Conservation (phyloP, 2,888 invertebrate genomes). For the Allacma fusca region DNA sequence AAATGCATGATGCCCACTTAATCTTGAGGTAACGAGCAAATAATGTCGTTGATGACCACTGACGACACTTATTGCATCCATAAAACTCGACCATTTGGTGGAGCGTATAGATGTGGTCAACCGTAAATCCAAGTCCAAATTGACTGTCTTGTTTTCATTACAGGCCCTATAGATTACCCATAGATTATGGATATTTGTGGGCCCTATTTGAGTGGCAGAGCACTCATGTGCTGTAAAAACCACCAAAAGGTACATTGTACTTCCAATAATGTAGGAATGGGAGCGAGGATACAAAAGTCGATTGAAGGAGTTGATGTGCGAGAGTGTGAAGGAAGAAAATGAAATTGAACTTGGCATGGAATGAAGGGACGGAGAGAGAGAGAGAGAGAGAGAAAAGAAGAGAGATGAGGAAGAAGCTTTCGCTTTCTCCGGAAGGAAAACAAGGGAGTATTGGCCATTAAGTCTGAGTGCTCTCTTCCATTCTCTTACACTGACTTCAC, state of each 20-base stretch:
- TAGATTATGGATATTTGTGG: too few relatives aligned
- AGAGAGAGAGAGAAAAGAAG: conserved; percentile 10
- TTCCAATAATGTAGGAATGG: background rate
- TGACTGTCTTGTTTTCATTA: too few relatives aligned
- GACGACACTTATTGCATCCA: conserved; percentile 33
- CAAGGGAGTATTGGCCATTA: conserved; percentile 39
- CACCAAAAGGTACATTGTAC: too few relatives aligned
- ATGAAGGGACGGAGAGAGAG: background rate
- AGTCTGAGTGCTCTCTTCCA: conserved; percentile 28
- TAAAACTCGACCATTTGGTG: background rate
- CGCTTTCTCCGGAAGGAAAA: conserved; percentile 41
- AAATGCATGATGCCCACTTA: conserved; percentile 6
- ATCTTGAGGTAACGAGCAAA: conserved; percentile 26
- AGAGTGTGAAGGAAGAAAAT: background rate
- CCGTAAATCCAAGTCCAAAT: background rate
- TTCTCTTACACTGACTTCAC: background rate
- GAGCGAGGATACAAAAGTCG: background rate
- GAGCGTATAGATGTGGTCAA: background rate
- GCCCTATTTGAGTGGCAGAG: too few relatives aligned
- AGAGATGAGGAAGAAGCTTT: conserved; percentile 23
- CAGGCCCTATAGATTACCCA: too few relatives aligned
- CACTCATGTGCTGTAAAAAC: too few relatives aligned
- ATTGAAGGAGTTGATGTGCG: background rate
- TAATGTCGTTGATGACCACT: conserved; percentile 24
- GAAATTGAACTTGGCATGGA: conserved; percentile 32